Evolutionary conservation across 2,113 vertebrate genomes (phyloP).

Genomic region (Gymnobelideus leadbeateri): DNA sequence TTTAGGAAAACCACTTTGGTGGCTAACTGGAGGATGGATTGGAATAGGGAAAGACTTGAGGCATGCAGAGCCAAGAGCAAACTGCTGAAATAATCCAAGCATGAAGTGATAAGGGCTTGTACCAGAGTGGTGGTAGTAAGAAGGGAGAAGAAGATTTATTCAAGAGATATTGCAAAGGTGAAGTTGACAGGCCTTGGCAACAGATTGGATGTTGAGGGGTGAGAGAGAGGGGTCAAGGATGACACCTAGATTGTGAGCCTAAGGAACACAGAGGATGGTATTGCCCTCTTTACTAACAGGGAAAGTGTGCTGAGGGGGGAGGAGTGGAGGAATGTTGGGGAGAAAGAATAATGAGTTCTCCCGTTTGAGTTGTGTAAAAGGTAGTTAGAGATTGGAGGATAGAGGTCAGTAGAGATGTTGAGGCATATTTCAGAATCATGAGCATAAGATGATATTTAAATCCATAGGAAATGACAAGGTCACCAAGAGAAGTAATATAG

Average conservation of each 20-base stretch:
- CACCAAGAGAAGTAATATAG: neutral
- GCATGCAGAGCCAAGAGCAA: neutral
- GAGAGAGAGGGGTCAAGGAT: neutral
- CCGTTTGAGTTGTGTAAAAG: neutral
- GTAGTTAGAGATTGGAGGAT: neutral
- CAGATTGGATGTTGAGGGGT: neutral
- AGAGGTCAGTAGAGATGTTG: neutral
- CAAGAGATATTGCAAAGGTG: neutral
- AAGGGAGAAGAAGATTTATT: neutral
- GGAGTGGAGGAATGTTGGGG: neutral
- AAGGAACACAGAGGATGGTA: neutral
- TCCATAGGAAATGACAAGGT: neutral
- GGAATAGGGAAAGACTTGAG: neutral
- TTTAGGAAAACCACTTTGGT: neutral
- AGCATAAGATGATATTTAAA: too few relatives aligned
- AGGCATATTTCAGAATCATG: neutral
- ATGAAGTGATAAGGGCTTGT: neutral
- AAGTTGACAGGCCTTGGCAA: neutral
- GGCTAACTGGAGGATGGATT: neutral
- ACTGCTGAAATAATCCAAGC: neutral
- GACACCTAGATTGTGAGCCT: neutral
- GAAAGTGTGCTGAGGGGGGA: neutral
- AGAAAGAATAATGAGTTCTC: neutral
- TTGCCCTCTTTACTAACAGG: neutral
- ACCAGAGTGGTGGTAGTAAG: neutral